Evolutionary conservation across 2,113 vertebrate genomes (phyloP).

Genomic region (Physeter macrocephalus): DNA sequence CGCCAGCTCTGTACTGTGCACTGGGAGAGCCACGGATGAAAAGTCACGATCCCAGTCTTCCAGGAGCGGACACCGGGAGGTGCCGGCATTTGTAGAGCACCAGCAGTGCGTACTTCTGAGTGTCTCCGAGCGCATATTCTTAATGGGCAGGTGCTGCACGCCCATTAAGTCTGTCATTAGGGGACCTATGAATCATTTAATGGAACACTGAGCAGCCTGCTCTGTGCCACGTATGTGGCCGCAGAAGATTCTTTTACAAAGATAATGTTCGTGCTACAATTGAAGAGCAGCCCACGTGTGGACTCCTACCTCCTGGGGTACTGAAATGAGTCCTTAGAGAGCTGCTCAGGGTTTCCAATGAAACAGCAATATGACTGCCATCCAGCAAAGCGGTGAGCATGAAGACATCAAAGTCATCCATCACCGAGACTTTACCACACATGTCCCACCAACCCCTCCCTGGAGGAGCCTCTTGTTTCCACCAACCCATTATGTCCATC

Average conservation of each 20-base stretch:
- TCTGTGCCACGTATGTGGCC: not conserved
- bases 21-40: not conserved
- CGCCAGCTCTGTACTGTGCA: not conserved
- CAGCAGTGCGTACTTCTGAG: not conserved
- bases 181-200: slow-evolving; percentile 26
- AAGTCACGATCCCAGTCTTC: not conserved
- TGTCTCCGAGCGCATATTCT: not conserved
- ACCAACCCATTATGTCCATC: not conserved
- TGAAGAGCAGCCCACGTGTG: not conserved
- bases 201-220: not conserved
- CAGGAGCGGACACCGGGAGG: not conserved
- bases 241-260: slow-evolving; percentile 17
- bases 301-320: not conserved
- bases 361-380: not conserved
- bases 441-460: not conserved
- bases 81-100: not conserved
- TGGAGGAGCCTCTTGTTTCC: not conserved
- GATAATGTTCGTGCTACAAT: not conserved
- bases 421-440: not conserved
- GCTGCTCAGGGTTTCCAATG: not conserved
- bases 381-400: not conserved
- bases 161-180: slow-evolving; percentile 37
- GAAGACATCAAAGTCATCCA: not conserved
- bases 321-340: not conserved
- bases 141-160: slow-evolving; percentile 13